Base-by-base conservation (phyloP, 2,888 invertebrate species). In the Rugalucina vietnamica region DNA sequence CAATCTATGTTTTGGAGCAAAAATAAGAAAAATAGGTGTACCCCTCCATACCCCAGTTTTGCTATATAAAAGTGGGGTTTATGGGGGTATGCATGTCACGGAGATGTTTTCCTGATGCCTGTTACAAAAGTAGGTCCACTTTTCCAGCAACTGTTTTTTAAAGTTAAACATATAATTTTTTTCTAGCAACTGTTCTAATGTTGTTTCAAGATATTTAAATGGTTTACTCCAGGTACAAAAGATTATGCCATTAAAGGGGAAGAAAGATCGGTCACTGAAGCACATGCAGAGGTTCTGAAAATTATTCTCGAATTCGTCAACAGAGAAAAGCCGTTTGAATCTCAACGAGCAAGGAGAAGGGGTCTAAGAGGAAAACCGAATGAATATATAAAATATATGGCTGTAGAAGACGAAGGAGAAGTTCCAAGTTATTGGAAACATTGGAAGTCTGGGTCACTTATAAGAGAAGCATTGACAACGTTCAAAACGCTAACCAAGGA, bases 321-420 rank as follows among this genome's bases (percentile, higher is more conserved):
- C 21, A 57, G 2, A 21, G 72, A 29, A 8, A 43, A 1, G 24
- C 0, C 36, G 14, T 65, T 34, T 34, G 34, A 57, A 60, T 27
- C 29, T 21, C 3, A 14, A 21, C 12, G 24, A 37, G 12, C n/a
- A 24, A 54, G 39, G n/a, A n/a, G 39, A 54, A 24, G 32, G 18
- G 60, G 69, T 54, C 32, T 49, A 10, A 78, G 76, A 36, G 70
- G 87, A 34, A 84, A 82, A 32, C 85, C 88, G 0, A 0, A 34
- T 5, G 88, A 89, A 36, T 88, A 85, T 78, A 39, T 87, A 10
- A 39, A 81, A 57, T 36, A 79, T 27, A 85, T 88, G 86, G 88
- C 84, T 4, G 43, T 81, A 32, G 50, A 60, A 0, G 76, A 77
- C 0, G 75, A 88, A 21, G 84, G 79, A 36, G 54, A 69, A 57